Evolutionary conservation across 2,888 invertebrate genomes (phyloP).

Genomic region (Tuta absoluta): DNA sequence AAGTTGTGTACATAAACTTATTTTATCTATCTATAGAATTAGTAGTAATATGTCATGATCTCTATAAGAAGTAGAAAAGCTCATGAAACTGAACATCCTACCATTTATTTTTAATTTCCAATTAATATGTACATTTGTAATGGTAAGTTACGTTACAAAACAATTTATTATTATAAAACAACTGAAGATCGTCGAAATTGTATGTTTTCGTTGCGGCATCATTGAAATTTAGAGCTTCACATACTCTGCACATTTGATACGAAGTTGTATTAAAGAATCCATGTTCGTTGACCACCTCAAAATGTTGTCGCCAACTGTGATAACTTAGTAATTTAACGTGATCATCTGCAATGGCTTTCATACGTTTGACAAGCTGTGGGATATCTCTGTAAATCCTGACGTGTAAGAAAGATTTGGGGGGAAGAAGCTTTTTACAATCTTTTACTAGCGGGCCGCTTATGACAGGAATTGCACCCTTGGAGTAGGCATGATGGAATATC

Average conservation of each 20-base stretch:
- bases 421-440: constrained; percentile 68
- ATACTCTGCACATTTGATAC: constrained; percentile 83
- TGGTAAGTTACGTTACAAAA: background rate
- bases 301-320: constrained; percentile 82
- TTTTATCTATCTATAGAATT: too few species aligned
- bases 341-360: constrained; percentile 67
- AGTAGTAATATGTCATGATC: too few species aligned
- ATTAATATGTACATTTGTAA: background rate
- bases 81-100: too few species aligned
- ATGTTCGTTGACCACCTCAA: constrained; percentile 83
- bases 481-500: constrained; percentile 81
- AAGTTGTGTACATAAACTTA: too few species aligned
- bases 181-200: constrained; percentile 40
- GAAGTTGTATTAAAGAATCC: constrained; percentile 83
- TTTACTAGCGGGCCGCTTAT: constrained; percentile 77
- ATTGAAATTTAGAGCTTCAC: constrained; percentile 85
- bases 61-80: too few species aligned
- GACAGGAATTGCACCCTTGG: constrained; percentile 78
- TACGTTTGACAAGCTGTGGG: constrained; percentile 73
- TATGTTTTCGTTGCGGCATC: constrained; percentile 50
- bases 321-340: constrained; percentile 62
- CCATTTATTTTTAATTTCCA: too few species aligned
- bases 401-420: constrained; percentile 79
- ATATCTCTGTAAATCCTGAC: constrained; percentile 78
- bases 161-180: constrained; percentile 40